Percentiles rank a stretch among this genome's conserved stretches.
phyloP scores from a whole-genome alignment of 2,113 vertebrate species.

The Jacana jacana region DNA sequence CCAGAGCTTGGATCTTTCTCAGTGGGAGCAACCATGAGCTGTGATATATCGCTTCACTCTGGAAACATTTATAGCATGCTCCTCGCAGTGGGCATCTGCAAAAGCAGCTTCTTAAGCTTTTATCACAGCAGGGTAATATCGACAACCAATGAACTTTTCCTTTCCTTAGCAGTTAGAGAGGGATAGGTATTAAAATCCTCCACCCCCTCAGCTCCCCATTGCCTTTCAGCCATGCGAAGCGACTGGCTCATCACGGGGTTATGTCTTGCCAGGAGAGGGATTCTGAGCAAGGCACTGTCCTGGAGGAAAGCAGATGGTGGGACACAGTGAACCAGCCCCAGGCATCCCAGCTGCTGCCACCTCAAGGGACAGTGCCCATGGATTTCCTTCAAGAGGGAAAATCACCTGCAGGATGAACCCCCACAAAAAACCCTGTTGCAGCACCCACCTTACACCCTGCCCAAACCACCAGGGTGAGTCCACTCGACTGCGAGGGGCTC shows the following conservation, averaged over 20 bases:
- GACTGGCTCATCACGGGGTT: neutral
- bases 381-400: neutral
- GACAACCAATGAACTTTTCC: conserved; percentile 27
- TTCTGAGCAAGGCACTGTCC: neutral
- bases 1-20: neutral
- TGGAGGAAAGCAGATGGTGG: accelerated
- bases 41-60: neutral
- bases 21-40: neutral
- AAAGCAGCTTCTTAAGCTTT: conserved; percentile 61
- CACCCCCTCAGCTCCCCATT: neutral
- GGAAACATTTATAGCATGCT: neutral
- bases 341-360: neutral
- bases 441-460: neutral
- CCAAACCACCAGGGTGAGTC: neutral
- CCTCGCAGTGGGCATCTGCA: conserved; percentile 40
- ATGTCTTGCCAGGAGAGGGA: neutral
- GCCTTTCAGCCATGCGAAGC: neutral
- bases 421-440: too few species aligned
- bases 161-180: neutral
- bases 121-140: conserved; percentile 54
- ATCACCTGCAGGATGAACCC: neutral
- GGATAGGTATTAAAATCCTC: conserved; percentile 21
- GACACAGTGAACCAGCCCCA: neutral
- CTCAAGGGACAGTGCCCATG: neutral
- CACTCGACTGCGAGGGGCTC: accelerated